These are phyloP conservation scores for Operophtera brumata DNA, from an alignment of 2,888 invertebrate genomes.

Conservation along the genomic window DNA sequence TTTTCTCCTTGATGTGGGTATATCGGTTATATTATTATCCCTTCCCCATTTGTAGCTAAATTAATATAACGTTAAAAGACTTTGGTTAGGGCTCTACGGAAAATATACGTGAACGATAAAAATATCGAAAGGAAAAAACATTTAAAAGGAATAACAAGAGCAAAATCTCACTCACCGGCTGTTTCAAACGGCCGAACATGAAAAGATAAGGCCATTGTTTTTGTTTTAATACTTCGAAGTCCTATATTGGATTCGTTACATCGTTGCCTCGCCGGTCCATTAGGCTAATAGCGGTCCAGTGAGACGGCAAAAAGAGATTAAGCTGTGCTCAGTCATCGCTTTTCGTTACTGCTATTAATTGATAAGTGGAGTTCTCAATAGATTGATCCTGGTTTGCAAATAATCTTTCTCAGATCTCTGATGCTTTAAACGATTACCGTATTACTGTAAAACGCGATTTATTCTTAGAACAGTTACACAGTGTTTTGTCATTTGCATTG, in stretches of 20 bases:
- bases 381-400: slow-evolving; percentile 40
- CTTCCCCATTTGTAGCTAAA: background rate
- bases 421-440: background rate
- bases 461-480: too few relatives aligned
- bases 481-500: too few relatives aligned
- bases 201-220: slow-evolving; percentile 42
- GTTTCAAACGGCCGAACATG: slow-evolving; percentile 30
- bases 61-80: background rate
- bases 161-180: slow-evolving; percentile 31
- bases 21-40: too few relatives aligned
- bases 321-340: slow-evolving; percentile 66
- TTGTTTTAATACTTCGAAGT: slow-evolving; percentile 49
- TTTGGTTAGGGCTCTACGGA: background rate
- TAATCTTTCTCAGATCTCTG: slow-evolving; percentile 19
- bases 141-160: slow-evolving; percentile 32
- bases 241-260: slow-evolving; percentile 55
- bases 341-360: slow-evolving; percentile 61
- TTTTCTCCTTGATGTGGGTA: background rate
- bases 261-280: slow-evolving; percentile 58
- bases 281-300: slow-evolving; percentile 70
- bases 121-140: slow-evolving; percentile 28
- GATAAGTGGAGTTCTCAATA: slow-evolving; percentile 56
- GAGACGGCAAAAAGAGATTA: slow-evolving; percentile 72
- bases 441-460: too few relatives aligned
- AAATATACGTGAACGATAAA: background rate